Evolutionary conservation across 2,113 vertebrate genomes (phyloP).

Genomic region (Nerophis ophidion): DNA sequence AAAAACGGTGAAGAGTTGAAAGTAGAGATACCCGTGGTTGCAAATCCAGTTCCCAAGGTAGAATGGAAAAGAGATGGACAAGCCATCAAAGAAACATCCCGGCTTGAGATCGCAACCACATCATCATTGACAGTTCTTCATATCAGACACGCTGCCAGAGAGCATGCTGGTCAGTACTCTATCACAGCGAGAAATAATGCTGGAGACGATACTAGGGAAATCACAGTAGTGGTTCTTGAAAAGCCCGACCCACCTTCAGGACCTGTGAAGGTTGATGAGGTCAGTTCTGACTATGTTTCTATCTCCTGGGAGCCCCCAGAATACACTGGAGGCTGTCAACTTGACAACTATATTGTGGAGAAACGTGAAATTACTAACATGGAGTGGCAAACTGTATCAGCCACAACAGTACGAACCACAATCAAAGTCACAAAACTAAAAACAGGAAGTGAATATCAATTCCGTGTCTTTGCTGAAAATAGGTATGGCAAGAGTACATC

Average conservation of each 20-base stretch:
- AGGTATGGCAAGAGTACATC: conserved; percentile 89
- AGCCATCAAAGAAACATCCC: conserved; percentile 88
- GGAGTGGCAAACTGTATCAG: conserved; percentile 88
- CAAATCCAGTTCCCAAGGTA: conserved; percentile 81
- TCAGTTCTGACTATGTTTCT: conserved; percentile 84
- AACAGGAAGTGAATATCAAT: conserved; percentile 93
- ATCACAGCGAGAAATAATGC: conserved; percentile 83
- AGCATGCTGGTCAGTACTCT: conserved; percentile 88
- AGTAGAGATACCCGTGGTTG: conserved; percentile 86
- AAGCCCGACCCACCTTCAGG: conserved; percentile 89
- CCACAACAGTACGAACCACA: conserved; percentile 94
- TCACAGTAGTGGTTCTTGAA: conserved; percentile 87
- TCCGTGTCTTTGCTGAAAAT: conserved; percentile 95
- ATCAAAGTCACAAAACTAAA: conserved; percentile 91
- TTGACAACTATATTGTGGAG: conserved; percentile 95
- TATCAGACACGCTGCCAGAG: conserved; percentile 88
- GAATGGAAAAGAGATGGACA: conserved; percentile 86
- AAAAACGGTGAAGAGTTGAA: conserved; percentile 87
- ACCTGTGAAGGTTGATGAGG: conserved; percentile 86
- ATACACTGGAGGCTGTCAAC: conserved; percentile 93
- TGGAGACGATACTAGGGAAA: conserved; percentile 77
- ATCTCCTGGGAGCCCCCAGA: conserved; percentile 91
- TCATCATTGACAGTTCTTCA: conserved; percentile 78
- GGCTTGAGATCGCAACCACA: conserved; percentile 82
- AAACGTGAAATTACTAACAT: conserved; percentile 89